Percentiles rank a stretch among this genome's conserved stretches.
Evolutionary conservation across 30 jellyfish, hydroid and myxozoan genomes (phyloP).

Genomic region (Sanderia malayensis): DNA sequence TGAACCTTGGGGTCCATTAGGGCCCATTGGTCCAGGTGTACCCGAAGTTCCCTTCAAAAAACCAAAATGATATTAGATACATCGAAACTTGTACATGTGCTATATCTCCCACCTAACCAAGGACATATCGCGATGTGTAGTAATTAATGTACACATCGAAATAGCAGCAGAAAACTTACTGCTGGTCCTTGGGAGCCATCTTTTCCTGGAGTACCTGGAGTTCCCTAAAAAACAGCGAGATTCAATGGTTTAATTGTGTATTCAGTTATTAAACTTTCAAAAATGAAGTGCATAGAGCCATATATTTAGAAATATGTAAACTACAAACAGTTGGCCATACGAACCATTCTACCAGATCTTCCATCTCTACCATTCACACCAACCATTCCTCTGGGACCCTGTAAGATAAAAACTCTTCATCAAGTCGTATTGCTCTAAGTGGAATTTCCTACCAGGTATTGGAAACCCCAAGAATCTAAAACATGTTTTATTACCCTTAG

Average conservation of each 20-base stretch:
- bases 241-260: no score
- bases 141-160: no score
- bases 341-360: constrained; percentile 53
- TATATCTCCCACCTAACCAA: no score
- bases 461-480: no score
- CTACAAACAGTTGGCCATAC: background rate
- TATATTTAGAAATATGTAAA: no score
- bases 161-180: background rate
- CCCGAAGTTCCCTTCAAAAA: constrained; percentile 5
- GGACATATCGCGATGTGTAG: no score
- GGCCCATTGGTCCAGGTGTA: constrained; percentile 22
- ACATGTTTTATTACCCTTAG: constrained; percentile 15
- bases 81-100: no score
- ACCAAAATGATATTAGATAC: background rate
- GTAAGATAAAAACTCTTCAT: background rate
- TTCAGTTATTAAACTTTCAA: no score
- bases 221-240: no score
- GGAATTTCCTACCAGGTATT: no score
- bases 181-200: constrained; percentile 49
- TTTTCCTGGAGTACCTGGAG: constrained; percentile 49
- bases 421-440: no score
- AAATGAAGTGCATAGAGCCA: background rate
- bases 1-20: constrained; percentile 24
- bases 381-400: constrained; percentile 50
- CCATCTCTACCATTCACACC: constrained; percentile 64